phyloP scores from a whole-genome alignment of 2,797 vertebrate species.

The Anguilla pacifica region DNA sequence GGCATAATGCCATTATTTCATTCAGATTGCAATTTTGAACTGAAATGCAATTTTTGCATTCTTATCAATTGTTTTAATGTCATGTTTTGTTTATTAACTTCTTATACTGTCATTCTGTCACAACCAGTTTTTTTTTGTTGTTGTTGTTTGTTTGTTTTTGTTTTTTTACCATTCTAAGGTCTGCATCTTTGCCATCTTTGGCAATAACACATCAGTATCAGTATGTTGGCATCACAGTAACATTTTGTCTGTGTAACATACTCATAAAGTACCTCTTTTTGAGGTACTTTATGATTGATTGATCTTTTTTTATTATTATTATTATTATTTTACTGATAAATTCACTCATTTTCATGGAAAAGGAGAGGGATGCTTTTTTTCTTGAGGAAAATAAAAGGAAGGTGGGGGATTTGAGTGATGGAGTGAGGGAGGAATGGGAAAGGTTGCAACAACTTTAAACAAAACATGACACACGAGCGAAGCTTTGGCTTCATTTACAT shows the following conservation, averaged over 20 bases:
- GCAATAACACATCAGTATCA: background rate
- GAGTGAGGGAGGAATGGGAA: conserved; percentile 56
- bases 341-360: conserved; percentile 30
- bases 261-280: background rate
- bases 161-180: background rate
- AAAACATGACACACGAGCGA: conserved; percentile 85
- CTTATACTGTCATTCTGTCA: background rate
- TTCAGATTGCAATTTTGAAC: background rate
- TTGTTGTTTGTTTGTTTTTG: no score
- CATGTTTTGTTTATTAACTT: conserved; percentile 4
- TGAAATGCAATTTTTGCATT: background rate
- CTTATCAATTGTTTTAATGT: background rate
- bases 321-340: conserved; percentile 27
- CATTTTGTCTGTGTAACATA: conserved; percentile 7
- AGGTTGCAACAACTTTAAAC: conserved; percentile 84
- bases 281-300: conserved; percentile 19
- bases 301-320: conserved; percentile 18
- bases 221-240: background rate
- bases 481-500: conserved; percentile 93
- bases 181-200: background rate
- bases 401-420: conserved; percentile 49
- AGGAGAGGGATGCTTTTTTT: conserved; percentile 21
- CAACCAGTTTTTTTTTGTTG: background rate
- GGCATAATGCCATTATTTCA: background rate
- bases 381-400: conserved; percentile 7